Conservation (phyloP, 2,113 vertebrate species). For the Fregata magnificens region DNA sequence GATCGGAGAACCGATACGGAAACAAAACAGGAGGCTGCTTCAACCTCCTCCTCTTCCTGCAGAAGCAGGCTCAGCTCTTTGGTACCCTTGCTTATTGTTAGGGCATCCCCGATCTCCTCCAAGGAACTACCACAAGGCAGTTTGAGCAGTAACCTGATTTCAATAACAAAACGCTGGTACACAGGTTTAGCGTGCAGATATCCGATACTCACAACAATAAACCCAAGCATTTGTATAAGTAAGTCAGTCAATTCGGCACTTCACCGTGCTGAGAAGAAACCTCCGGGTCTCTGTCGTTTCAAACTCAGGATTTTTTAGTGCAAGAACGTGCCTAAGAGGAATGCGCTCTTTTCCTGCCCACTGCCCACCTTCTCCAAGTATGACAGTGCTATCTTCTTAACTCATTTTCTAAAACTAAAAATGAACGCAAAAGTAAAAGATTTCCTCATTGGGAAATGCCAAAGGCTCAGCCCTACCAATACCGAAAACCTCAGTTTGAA, state of each 20-base stretch:
- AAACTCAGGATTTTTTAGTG: neutral
- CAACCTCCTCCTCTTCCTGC: neutral
- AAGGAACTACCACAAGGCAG: neutral
- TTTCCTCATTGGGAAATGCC: neutral
- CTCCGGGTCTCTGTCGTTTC: neutral
- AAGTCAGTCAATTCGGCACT: neutral
- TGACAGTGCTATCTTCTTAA: neutral
- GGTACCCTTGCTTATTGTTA: neutral
- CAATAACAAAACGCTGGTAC: neutral
- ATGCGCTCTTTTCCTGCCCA: neutral
- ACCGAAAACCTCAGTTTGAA: neutral
- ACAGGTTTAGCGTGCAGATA: neutral
- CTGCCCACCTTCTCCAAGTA: neutral
- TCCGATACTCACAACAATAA: neutral
- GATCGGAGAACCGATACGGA: neutral
- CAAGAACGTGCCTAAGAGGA: neutral
- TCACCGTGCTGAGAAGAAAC: neutral
- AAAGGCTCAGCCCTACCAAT: neutral
- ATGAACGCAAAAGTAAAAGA: neutral
- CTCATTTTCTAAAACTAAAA: neutral
- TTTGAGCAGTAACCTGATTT: neutral
- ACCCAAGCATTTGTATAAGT: neutral
- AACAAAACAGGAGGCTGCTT: neutral
- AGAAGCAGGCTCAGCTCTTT: neutral
- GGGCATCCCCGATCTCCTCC: neutral